Evolutionary conservation across 2,797 vertebrate genomes (phyloP).

Genomic region (Sebastolobus altivelis): DNA sequence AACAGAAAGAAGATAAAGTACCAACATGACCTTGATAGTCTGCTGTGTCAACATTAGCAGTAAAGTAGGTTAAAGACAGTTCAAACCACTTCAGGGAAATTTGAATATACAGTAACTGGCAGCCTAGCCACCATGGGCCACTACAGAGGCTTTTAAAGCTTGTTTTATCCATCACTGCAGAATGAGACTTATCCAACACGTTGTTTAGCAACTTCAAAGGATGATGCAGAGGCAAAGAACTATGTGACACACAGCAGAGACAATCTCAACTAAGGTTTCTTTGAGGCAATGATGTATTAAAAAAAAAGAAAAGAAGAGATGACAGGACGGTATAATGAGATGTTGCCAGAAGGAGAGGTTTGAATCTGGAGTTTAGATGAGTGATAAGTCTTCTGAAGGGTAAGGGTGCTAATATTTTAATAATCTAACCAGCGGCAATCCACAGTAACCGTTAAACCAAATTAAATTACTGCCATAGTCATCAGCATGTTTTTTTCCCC

Average conservation of each 20-base stretch:
- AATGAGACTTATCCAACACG: conserved; percentile 3
- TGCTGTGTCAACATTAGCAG: not conserved
- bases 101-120: not conserved
- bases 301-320: not conserved
- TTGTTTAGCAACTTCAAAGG: conserved; percentile 39
- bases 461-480: conserved; percentile 15
- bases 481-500: not conserved
- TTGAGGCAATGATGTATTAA: conserved; percentile 19
- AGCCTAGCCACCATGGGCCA: not conserved
- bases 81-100: conserved; percentile 16
- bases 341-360: conserved; percentile 16
- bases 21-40: conserved; percentile 3
- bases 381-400: conserved; percentile 33
- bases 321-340: conserved; percentile 27
- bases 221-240: conserved; percentile 19
- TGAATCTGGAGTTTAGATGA: conserved; percentile 28
- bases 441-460: conserved; percentile 13
- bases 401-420: conserved; percentile 32
- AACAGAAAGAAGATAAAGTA: not conserved
- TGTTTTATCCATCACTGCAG: conserved; percentile 1
- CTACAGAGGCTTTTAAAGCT: conserved; percentile 1
- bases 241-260: conserved; percentile 27
- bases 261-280: conserved; percentile 30
- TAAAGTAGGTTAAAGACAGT: conserved; percentile 1
- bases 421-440: conserved; percentile 4